Evolutionary conservation across 2,888 invertebrate genomes (phyloP).

Genomic region (Syrista parreyssii): DNA sequence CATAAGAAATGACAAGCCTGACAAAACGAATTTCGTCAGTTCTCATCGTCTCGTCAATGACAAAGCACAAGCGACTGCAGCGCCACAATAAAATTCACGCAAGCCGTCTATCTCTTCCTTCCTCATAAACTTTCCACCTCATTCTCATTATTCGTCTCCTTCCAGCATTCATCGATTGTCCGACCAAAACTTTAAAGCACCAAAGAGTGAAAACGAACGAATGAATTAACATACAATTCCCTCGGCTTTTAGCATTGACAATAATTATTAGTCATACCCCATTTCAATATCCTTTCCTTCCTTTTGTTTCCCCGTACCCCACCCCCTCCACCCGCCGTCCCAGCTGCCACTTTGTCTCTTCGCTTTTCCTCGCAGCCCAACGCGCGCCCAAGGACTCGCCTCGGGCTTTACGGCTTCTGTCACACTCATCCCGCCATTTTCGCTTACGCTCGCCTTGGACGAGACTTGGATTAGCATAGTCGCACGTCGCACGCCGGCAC

Average conservation of each 20-base stretch:
- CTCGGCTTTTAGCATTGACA: slow-evolving; percentile 32
- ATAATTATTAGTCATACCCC: slow-evolving; percentile 41
- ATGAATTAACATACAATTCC: slow-evolving; percentile 44
- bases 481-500: neutral
- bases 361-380: neutral
- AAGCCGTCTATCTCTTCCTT: no score
- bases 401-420: slow-evolving; percentile 25
- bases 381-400: neutral
- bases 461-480: neutral
- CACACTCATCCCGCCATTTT: slow-evolving; percentile 30
- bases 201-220: slow-evolving; percentile 22
- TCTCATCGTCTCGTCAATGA: no score
- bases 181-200: neutral
- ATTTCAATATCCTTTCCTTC: slow-evolving; percentile 28
- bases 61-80: no score
- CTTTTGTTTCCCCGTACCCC: slow-evolving; percentile 21
- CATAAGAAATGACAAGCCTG: no score
- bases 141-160: neutral
- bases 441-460: slow-evolving; percentile 12
- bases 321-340: neutral
- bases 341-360: neutral
- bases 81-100: no score
- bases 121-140: slow-evolving; percentile 23
- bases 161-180: neutral
- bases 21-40: no score